Evolutionary conservation across 1,140 invertebrate genomes (phyloP).

Genomic region (Pantala flavescens): DNA sequence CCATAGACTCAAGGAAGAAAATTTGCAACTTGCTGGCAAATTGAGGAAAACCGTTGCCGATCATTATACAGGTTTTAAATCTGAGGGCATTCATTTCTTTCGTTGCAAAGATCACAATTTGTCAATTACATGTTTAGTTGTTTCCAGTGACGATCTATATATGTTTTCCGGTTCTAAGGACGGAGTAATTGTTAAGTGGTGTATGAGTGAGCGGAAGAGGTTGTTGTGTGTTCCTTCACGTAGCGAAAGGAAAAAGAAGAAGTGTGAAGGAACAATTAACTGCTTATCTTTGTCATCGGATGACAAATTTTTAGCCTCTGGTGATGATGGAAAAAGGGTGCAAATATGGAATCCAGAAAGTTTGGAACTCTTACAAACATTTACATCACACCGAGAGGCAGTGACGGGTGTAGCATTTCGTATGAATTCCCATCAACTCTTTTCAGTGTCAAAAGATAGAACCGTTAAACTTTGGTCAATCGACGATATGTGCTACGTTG

Average conservation of each 20-base stretch:
- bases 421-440: slow-evolving; percentile 77
- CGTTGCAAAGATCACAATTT: slow-evolving; percentile 62
- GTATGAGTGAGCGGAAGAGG: slow-evolving; percentile 37
- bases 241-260: slow-evolving; percentile 33
- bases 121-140: slow-evolving; percentile 68
- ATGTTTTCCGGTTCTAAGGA: slow-evolving; percentile 83
- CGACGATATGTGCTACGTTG: slow-evolving; percentile 91
- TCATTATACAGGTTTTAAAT: slow-evolving; percentile 42
- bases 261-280: slow-evolving; percentile 40
- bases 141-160: slow-evolving; percentile 61
- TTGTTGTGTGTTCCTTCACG: slow-evolving; percentile 31
- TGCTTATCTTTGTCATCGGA: slow-evolving; percentile 73
- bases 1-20: slow-evolving; percentile 66
- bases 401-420: slow-evolving; percentile 77
- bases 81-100: slow-evolving; percentile 40
- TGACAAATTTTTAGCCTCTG: slow-evolving; percentile 71
- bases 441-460: slow-evolving; percentile 68
- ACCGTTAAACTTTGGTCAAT: slow-evolving; percentile 88
- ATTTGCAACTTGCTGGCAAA: slow-evolving; percentile 72
- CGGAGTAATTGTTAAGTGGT: slow-evolving; percentile 77
- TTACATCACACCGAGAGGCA: slow-evolving; percentile 64
- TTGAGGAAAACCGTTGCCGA: slow-evolving; percentile 62
- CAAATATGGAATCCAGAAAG: slow-evolving; percentile 73
- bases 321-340: slow-evolving; percentile 64
- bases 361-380: slow-evolving; percentile 66